A percentile compares a stretch with the other conserved stretches of the same genome.
These are phyloP conservation scores for Leptinotarsa tumamoca DNA, from an alignment of 2,888 invertebrate species.

Conservation along the genomic window DNA sequence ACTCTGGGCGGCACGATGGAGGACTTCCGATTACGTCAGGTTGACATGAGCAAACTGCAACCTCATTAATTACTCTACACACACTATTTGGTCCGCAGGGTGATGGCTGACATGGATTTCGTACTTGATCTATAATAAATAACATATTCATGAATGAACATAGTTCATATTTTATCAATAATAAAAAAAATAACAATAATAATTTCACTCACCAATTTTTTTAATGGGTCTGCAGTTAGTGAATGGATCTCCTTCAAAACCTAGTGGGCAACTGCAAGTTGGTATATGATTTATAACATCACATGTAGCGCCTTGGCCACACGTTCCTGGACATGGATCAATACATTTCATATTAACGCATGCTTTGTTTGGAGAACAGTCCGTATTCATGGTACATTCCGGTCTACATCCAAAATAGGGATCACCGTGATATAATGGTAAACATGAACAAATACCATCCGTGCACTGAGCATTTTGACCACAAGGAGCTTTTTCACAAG, in stretches of 20 bases:
- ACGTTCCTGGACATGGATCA: conserved; percentile 84
- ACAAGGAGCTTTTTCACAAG: conserved; percentile 82
- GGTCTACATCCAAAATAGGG: conserved; percentile 82
- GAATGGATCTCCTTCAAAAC: conserved; percentile 84
- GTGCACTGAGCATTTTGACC: conserved; percentile 83
- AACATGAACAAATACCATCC: conserved; percentile 78
- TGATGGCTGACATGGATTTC: conserved; percentile 78
- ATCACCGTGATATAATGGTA: conserved; percentile 78
- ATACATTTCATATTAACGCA: conserved; percentile 82
- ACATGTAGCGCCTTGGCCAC: conserved; percentile 83
- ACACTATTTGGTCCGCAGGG: conserved; percentile 79
- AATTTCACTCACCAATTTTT: conserved; percentile 47
- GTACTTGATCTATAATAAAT: conserved; percentile 54
- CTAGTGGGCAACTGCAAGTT: conserved; percentile 80
- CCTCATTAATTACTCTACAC: conserved; percentile 71
- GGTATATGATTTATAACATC: conserved; percentile 87
- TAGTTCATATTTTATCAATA: background rate
- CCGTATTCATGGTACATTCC: conserved; percentile 84
- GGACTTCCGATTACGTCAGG: conserved; percentile 80
- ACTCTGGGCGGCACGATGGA: conserved; percentile 83
- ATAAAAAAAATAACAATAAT: too few relatives aligned
- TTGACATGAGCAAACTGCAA: conserved; percentile 78
- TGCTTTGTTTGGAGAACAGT: conserved; percentile 81
- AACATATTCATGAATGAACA: background rate
- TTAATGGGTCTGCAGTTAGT: conserved; percentile 66